Percentiles rank a stretch among this genome's conserved stretches.
These are phyloP conservation scores for Branchipolynoe longqiensis DNA, from an alignment of 2,888 invertebrate species.

Conservation along the genomic window DNA sequence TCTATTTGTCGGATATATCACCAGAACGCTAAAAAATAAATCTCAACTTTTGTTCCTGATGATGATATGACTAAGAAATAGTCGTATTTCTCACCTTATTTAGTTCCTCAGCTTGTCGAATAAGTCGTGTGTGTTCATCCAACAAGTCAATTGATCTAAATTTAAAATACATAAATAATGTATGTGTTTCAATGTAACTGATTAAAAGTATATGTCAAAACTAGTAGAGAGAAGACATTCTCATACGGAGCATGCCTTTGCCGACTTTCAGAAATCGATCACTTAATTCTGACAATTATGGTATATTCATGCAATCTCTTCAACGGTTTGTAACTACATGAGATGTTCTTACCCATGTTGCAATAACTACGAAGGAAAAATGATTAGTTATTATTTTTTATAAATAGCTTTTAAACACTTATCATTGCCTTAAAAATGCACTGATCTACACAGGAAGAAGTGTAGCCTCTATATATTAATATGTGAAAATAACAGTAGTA, in stretches of 20 bases:
- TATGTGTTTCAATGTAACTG: not conserved
- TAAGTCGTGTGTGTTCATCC: not conserved
- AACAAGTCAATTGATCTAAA: conserved; percentile 25
- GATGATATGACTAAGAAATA: not conserved
- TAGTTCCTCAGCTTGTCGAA: not conserved
- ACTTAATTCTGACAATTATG: no score
- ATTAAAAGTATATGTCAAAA: not conserved
- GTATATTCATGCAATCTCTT: no score
- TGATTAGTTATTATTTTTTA: no score
- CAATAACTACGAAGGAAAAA: no score
- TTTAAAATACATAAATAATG: not conserved
- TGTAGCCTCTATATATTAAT: not conserved
- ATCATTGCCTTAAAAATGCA: not conserved
- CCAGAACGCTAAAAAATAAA: not conserved
- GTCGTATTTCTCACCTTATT: no score
- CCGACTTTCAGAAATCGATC: no score
- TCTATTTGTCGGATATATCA: not conserved
- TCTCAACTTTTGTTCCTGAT: not conserved
- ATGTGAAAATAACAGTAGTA: not conserved
- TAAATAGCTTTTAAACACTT: not conserved
- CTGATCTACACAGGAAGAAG: not conserved
- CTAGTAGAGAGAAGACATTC: not conserved
- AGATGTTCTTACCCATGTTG: no score
- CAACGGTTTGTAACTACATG: no score
- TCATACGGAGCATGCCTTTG: no score